Base-by-base conservation (phyloP, 2,113 vertebrate genomes). In the Galemys pyrenaicus region DNA sequence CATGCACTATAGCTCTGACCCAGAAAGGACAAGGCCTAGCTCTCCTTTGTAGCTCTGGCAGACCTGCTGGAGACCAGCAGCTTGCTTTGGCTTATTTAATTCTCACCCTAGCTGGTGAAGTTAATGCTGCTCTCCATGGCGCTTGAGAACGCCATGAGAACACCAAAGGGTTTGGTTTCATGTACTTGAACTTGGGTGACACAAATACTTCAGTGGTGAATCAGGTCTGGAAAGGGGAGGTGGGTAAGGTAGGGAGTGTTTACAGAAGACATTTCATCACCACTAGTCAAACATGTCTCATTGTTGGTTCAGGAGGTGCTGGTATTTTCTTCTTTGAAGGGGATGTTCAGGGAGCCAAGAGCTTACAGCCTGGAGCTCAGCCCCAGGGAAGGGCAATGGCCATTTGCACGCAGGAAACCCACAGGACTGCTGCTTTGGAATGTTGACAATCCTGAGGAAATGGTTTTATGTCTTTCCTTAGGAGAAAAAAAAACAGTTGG, bases 201-300 rank as follows among this genome's bases (percentile, higher is more conserved):
- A 98, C 97, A 97, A 98, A 98, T 98, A 98, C 97, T 98, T 98
- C 97, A 96, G 97, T 96, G 95, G 96, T 98, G 98, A 98, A 97
- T 98, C 98, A 98, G 98, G 95, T 97, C 97, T 98, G 97, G 97
- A 97, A 97, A 97, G 94, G 89, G 96, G 95, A 67, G 95, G 95
- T 94, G 83, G 95, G 95, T 96, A 97, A 98, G 97, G 98, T 98
- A 98, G 98, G 98, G 98, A 98, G 98, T 98, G 98, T 98, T 98
- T 98, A 98, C 93, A 98, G 97, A 98, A 98, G 98, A 96, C 95
- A 97, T 98, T 98, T 98, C 98, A 98, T 98, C 98, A 98, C 97
- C 96, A 95, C 97, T 98, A 98, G 96, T 98, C 98, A 98, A 98
- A 98, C 98, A 98, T 93, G 71, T 97, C 97, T 98, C 97, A 97